These are phyloP conservation scores for Melanostigma gelatinosum DNA, from an alignment of 2,113 vertebrate genomes.

Conservation along the genomic window DNA sequence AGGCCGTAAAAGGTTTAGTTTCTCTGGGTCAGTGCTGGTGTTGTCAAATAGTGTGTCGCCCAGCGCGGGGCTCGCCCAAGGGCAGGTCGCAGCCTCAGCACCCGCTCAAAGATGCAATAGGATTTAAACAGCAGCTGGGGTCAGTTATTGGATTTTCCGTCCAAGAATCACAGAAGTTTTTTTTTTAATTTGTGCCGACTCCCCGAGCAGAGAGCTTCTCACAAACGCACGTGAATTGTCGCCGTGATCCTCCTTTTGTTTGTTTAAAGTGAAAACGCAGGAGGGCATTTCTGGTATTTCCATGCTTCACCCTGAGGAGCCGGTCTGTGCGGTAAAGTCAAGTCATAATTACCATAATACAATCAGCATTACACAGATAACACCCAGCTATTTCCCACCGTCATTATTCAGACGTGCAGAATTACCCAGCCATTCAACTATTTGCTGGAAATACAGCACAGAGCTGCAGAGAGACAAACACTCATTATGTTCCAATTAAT, in stretches of 20 bases:
- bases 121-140: slow-evolving; percentile 69
- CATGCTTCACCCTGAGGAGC: slow-evolving; percentile 45
- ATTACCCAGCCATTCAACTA: slow-evolving; percentile 66
- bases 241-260: slow-evolving; percentile 21
- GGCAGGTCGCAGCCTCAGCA: slow-evolving; percentile 71
- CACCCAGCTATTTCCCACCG: slow-evolving; percentile 53
- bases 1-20: slow-evolving; percentile 78
- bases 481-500: slow-evolving; percentile 79
- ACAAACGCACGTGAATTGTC: slow-evolving; percentile 11
- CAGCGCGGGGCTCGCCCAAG: slow-evolving; percentile 69
- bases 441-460: slow-evolving; percentile 52
- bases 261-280: slow-evolving; percentile 55
- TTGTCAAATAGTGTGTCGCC: slow-evolving; percentile 58
- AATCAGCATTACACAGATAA: slow-evolving; percentile 70
- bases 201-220: slow-evolving; percentile 23
- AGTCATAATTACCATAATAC: slow-evolving; percentile 69
- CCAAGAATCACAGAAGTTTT: slow-evolving; percentile 47
- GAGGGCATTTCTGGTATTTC: slow-evolving; percentile 30
- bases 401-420: slow-evolving; percentile 58
- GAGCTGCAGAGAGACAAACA: slow-evolving; percentile 63
- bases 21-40: slow-evolving; percentile 70
- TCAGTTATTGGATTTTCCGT: slow-evolving; percentile 71
- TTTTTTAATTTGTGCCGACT: slow-evolving; percentile 5
- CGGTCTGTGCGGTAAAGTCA: slow-evolving; percentile 49
- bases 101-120: slow-evolving; percentile 66